Conservation (phyloP, 35 echinoderm and acorn worm genomes). For the Strongylocentrotus purpuratus region DNA sequence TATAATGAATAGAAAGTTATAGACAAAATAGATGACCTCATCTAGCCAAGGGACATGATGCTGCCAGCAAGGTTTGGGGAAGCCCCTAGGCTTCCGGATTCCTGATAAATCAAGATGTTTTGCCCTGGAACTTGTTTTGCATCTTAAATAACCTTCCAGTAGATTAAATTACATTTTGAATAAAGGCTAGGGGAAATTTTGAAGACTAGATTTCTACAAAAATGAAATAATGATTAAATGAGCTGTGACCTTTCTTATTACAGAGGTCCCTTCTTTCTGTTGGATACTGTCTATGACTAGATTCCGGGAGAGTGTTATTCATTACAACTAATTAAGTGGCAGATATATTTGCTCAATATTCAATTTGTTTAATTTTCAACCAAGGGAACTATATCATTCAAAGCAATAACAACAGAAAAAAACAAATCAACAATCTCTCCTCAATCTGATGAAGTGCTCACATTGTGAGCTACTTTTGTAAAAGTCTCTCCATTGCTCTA, state of each 20-base stretch:
- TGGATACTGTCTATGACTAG: not conserved
- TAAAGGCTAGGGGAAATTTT: not conserved
- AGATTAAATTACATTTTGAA: not conserved
- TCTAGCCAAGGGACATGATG: not conserved
- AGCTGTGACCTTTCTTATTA: not conserved
- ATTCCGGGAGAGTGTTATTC: too few species aligned
- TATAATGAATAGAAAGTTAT: not conserved
- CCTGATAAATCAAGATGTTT: not conserved
- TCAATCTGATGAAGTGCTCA: not conserved
- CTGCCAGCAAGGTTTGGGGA: not conserved
- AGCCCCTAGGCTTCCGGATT: not conserved
- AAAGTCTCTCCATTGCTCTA: not conserved
- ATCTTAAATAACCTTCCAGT: not conserved
- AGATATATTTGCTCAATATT: too few species aligned
- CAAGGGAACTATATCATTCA: too few species aligned
- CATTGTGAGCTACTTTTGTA: not conserved
- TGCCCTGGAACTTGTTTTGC: not conserved
- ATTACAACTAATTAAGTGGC: too few species aligned
- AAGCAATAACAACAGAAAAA: too few species aligned
- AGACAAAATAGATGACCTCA: conserved; percentile 8
- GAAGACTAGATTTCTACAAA: not conserved
- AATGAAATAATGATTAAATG: not conserved
- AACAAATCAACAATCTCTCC: not conserved
- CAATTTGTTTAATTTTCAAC: too few species aligned
- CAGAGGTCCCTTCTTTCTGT: not conserved